A percentile compares a stretch with the other conserved stretches of the same genome.
Evolutionary conservation across 2,888 invertebrate genomes (phyloP).

Genomic region (Muschampia staudingeri): DNA sequence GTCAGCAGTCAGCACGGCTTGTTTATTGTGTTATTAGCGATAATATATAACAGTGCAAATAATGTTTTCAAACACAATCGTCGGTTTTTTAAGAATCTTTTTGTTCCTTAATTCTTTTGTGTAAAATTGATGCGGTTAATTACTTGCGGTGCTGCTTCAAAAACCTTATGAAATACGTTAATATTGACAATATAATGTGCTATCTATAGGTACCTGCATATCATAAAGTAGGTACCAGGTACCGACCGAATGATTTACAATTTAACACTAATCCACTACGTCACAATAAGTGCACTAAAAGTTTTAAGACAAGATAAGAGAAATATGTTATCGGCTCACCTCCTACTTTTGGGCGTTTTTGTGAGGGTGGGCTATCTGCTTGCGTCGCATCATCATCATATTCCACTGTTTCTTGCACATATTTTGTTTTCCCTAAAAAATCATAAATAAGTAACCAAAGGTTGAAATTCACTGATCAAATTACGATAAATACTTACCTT

Average conservation of each 20-base stretch:
- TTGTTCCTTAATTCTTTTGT: slow-evolving; percentile 19
- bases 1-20: slow-evolving; percentile 23
- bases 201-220: slow-evolving; percentile 19
- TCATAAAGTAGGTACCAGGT: slow-evolving; percentile 19
- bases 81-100: slow-evolving; percentile 19
- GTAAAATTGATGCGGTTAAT: slow-evolving; percentile 19
- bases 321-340: slow-evolving; percentile 15
- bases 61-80: slow-evolving; percentile 19
- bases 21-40: slow-evolving; percentile 23
- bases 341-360: slow-evolving; percentile 19
- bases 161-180: slow-evolving; percentile 19
- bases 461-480: slow-evolving; percentile 23
- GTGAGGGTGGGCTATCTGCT: slow-evolving; percentile 19
- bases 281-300: slow-evolving; percentile 19
- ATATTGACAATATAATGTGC: slow-evolving; percentile 16
- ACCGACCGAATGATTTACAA: slow-evolving; percentile 19
- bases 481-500: slow-evolving; percentile 23
- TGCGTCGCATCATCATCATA: slow-evolving; percentile 19
- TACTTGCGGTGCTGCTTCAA: slow-evolving; percentile 19
- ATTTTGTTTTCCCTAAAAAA: slow-evolving; percentile 20
- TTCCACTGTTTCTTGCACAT: slow-evolving; percentile 19
- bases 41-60: slow-evolving; percentile 17
- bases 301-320: slow-evolving; percentile 17
- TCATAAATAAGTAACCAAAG: slow-evolving; percentile 23
- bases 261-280: slow-evolving; percentile 19